Evolutionary conservation across 2,888 invertebrate species (phyloP).

Genomic region (Acrobasis consociella): DNA sequence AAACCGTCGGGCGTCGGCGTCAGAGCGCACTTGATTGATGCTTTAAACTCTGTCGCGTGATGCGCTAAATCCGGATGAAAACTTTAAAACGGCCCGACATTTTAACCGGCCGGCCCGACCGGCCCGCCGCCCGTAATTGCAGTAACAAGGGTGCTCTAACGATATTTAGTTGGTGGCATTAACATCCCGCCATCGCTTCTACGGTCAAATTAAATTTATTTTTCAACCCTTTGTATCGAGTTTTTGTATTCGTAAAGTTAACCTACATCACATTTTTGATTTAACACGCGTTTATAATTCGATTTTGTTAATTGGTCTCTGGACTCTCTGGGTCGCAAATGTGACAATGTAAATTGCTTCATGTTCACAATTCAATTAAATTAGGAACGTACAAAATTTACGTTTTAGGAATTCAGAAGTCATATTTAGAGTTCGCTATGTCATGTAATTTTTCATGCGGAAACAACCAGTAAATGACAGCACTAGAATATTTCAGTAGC

Average conservation of each 20-base stretch:
- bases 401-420: neutral
- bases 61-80: constrained; percentile 43
- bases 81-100: constrained; percentile 54
- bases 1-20: constrained; percentile 38
- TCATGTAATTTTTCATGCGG: too few species aligned
- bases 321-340: constrained; percentile 3
- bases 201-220: constrained; percentile 70
- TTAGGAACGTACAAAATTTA: neutral
- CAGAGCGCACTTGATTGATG: constrained; percentile 55
- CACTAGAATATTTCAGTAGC: too few species aligned
- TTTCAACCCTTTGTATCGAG: constrained; percentile 51
- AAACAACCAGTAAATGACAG: too few species aligned
- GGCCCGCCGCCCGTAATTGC: constrained; percentile 61
- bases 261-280: constrained; percentile 14
- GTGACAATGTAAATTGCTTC: constrained; percentile 13
- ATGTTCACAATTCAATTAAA: neutral
- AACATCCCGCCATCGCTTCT: constrained; percentile 64
- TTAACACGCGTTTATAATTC: constrained; percentile 10
- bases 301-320: constrained; percentile 17
- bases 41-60: constrained; percentile 58
- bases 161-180: constrained; percentile 73
- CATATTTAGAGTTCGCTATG: neutral
- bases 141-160: constrained; percentile 79
- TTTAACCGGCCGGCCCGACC: constrained; percentile 44
- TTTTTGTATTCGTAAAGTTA: constrained; percentile 28